Evolutionary conservation across 2,113 vertebrate genomes (phyloP).

Genomic region (Gila orcuttii): DNA sequence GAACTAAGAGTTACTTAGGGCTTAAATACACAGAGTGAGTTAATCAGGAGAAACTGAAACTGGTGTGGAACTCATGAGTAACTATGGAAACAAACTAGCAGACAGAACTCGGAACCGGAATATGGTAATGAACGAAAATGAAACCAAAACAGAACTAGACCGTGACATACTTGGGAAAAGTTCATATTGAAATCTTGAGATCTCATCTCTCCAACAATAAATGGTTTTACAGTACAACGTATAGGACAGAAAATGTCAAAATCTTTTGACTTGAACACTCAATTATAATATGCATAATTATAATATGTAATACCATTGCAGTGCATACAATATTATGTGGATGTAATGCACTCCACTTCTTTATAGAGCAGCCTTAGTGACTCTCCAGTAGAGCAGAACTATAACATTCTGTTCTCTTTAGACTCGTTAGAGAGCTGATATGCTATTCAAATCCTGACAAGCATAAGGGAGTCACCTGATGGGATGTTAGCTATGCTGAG

Average conservation of each 20-base stretch:
- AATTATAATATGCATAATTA: not conserved
- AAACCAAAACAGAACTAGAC: no score
- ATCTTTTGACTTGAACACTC: not conserved
- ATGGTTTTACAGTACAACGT: no score
- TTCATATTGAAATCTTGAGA: no score
- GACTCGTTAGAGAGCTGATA: conserved; percentile 19
- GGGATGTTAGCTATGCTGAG: conserved; percentile 29
- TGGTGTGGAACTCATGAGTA: no score
- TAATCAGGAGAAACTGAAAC: no score
- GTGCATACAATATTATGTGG: not conserved
- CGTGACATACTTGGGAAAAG: no score
- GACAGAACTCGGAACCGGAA: no score
- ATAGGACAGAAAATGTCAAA: not conserved
- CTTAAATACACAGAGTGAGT: no score
- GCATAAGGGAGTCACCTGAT: conserved; percentile 27
- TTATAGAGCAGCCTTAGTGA: not conserved
- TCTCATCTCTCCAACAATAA: no score
- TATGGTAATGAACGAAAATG: no score
- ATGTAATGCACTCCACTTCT: not conserved
- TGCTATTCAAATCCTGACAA: conserved; percentile 34
- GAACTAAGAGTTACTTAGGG: no score
- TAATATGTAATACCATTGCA: not conserved
- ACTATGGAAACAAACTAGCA: no score
- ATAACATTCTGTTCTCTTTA: conserved; percentile 20
- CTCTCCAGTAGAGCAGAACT: not conserved